Percentiles rank a stretch among this genome's conserved stretches.
Conservation (phyloP, 2,113 vertebrate species). For the Psittacus erithacus region DNA sequence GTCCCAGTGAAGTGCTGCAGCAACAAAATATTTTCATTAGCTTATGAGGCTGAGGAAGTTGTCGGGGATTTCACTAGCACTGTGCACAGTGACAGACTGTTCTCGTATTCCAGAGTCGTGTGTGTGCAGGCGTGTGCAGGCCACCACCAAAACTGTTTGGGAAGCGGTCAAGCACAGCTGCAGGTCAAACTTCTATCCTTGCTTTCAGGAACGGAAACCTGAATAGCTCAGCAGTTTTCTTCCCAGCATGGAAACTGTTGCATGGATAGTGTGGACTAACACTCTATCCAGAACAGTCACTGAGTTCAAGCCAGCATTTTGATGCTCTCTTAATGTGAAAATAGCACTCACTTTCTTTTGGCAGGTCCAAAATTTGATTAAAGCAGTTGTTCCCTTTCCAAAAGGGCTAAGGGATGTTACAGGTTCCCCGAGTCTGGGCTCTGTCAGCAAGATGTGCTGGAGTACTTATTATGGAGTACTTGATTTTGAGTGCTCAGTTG, state of each 20-base stretch:
- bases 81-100: background rate
- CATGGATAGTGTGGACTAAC: background rate
- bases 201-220: constrained; percentile 27
- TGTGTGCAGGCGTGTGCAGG: background rate
- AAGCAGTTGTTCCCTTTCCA: background rate
- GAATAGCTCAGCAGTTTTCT: background rate
- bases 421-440: background rate
- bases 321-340: background rate
- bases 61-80: background rate
- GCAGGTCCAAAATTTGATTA: background rate
- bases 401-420: background rate
- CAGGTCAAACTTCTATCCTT: background rate
- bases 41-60: background rate
- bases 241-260: background rate
- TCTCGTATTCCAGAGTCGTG: background rate
- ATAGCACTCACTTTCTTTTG: background rate
- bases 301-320: background rate
- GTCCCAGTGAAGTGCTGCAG: background rate
- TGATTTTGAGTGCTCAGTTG: background rate
- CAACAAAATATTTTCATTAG: background rate
- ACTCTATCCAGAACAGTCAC: background rate
- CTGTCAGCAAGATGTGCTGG: background rate
- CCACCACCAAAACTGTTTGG: background rate
- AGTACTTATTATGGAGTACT: background rate
- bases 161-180: background rate